Conservation (phyloP, 2,888 invertebrate species). For the Scelioninae gen. 2 region DNA sequence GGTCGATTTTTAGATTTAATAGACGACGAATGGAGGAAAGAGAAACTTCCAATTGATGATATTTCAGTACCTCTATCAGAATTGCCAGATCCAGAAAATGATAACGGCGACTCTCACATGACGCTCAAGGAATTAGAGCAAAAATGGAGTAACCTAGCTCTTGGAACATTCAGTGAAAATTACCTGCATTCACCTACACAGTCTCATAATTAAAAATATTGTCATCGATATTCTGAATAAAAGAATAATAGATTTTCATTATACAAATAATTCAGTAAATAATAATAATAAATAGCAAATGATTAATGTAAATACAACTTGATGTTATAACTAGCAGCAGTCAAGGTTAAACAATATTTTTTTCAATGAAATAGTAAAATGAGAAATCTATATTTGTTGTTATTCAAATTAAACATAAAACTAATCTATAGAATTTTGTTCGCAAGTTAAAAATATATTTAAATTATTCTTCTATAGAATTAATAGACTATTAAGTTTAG, state of each 20-base stretch:
- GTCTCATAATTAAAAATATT: constrained; percentile 69
- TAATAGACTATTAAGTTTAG: no score
- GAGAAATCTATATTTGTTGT: no score
- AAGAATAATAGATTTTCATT: not conserved
- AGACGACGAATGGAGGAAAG: constrained; percentile 92
- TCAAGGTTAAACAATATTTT: no score
- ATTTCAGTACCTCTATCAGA: constrained; percentile 90
- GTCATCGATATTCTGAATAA: no score
- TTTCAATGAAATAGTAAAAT: no score
- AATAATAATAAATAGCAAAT: no score
- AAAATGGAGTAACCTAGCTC: constrained; percentile 78
- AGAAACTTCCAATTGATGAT: constrained; percentile 89
- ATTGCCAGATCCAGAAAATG: constrained; percentile 94
- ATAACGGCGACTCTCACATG: constrained; percentile 92
- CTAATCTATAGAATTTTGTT: no score
- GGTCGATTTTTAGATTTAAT: constrained; percentile 87
- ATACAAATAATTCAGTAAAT: not conserved
- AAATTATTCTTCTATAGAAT: no score
- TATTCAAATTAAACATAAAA: no score
- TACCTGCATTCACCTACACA: constrained; percentile 75
- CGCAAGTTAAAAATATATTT: no score
- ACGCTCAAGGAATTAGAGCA: constrained; percentile 92
- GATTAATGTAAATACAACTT: no score
- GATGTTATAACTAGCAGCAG: no score
- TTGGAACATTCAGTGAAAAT: constrained; percentile 77